Evolutionary conservation across 2,113 vertebrate genomes (phyloP).

Genomic region (Proteles cristata): DNA sequence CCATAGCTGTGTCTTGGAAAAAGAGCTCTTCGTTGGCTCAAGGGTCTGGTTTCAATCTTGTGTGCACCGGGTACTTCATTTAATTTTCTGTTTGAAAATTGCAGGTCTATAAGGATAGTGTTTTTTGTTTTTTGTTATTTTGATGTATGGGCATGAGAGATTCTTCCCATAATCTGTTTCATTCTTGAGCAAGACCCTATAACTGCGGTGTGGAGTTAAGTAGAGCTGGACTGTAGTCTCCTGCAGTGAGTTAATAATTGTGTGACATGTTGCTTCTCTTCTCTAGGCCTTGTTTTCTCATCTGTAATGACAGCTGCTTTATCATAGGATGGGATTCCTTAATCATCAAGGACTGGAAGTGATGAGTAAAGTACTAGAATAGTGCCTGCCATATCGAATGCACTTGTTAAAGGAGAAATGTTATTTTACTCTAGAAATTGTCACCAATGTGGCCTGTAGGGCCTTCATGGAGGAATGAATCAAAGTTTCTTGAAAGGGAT

Average conservation of each 20-base stretch:
- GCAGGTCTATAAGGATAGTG: neutral
- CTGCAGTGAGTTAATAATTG: neutral
- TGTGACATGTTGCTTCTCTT: neutral
- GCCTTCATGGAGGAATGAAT: neutral
- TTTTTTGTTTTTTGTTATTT: neutral
- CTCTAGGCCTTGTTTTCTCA: neutral
- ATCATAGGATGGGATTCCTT: neutral
- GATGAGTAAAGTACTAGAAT: neutral
- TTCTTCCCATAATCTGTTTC: neutral
- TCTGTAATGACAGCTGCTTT: neutral
- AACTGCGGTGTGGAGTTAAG: neutral
- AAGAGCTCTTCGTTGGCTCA: neutral
- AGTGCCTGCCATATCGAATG: neutral
- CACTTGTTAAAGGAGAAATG: neutral
- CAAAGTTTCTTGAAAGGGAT: slow-evolving; percentile 9
- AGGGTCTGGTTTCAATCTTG: neutral
- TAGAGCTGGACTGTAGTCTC: neutral
- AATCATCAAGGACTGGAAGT: neutral
- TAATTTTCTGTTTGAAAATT: slow-evolving; percentile 39
- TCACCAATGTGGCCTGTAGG: neutral
- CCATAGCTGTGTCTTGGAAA: neutral
- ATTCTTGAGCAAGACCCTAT: neutral
- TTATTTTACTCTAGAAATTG: neutral
- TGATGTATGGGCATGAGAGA: neutral
- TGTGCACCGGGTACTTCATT: neutral